Evolutionary conservation across 2,888 invertebrate species (phyloP).

Genomic region (Parelbella ahira): DNA sequence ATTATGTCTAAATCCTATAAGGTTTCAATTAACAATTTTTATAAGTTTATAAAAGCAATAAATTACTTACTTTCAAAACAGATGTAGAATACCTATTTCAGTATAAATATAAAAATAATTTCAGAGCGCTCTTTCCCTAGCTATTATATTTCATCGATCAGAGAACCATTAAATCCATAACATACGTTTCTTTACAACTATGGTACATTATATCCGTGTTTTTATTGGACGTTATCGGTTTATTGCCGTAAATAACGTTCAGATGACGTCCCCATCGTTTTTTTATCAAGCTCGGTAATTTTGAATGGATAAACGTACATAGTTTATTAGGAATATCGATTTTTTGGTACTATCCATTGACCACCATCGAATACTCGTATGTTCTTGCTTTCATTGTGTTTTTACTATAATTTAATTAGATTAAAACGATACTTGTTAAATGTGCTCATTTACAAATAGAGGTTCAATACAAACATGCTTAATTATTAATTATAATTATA

Average conservation of each 20-base stretch:
- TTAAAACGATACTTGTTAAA: too few species aligned
- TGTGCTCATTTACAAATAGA: too few species aligned
- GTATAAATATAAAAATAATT: too few species aligned
- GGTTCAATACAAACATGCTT: too few species aligned
- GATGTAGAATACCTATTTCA: too few species aligned
- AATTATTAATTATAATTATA: too few species aligned
- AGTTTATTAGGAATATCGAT: slow-evolving; percentile 26
- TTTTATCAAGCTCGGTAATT: slow-evolving; percentile 28
- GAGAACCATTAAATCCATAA: slow-evolving; percentile 14
- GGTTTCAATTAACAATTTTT: too few species aligned
- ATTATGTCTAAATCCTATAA: too few species aligned
- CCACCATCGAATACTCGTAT: slow-evolving; percentile 14
- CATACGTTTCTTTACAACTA: slow-evolving; percentile 35
- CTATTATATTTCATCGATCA: slow-evolving; percentile 2
- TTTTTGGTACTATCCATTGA: slow-evolving; percentile 14
- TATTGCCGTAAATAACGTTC: slow-evolving; percentile 53
- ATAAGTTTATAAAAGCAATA: too few species aligned
- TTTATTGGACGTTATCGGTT: slow-evolving; percentile 61
- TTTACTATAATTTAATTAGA: slow-evolving; percentile 22
- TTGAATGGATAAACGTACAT: slow-evolving; percentile 25
- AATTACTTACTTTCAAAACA: too few species aligned
- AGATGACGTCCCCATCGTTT: slow-evolving; percentile 25
- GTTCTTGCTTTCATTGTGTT: slow-evolving; percentile 6
- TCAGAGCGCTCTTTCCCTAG: too few species aligned
- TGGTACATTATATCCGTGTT: slow-evolving; percentile 54